Conservation (phyloP, 2,113 vertebrate genomes). For the Taurulus bubalis region DNA sequence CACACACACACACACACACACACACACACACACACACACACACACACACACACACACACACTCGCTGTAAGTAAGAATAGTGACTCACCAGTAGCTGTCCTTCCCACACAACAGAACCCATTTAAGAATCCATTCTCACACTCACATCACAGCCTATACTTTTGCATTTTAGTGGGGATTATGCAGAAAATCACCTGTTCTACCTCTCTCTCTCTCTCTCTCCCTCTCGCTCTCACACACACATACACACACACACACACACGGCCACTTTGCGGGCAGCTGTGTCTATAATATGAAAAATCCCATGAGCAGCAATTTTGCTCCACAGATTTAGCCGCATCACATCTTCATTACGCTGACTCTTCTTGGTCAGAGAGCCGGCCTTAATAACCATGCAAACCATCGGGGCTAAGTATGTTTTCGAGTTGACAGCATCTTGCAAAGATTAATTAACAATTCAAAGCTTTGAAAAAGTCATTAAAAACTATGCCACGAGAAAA, state of each 20-base stretch:
- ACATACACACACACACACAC: too few relatives aligned
- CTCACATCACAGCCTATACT: slow-evolving; percentile 36
- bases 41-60: slow-evolving; percentile 36
- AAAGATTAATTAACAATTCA: slow-evolving; percentile 67
- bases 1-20: slow-evolving; percentile 36
- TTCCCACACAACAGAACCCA: slow-evolving; percentile 68
- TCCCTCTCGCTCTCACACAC: too few relatives aligned
- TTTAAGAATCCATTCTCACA: slow-evolving; percentile 58
- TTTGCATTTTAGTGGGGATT: slow-evolving; percentile 35
- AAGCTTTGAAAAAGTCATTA: slow-evolving; percentile 72
- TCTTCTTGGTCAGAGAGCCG: slow-evolving; percentile 1
- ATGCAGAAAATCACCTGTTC: slow-evolving; percentile 22
- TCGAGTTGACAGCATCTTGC: slow-evolving; percentile 50
- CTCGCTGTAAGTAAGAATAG: slow-evolving; percentile 59
- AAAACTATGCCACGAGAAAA: slow-evolving; percentile 65
- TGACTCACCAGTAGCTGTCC: slow-evolving; percentile 75
- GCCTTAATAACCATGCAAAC: slow-evolving; percentile 51
- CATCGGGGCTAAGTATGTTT: slow-evolving; percentile 49
- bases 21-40: slow-evolving; percentile 39
- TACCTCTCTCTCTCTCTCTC: not conserved
- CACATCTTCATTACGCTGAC: slow-evolving; percentile 25
- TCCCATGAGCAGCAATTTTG: not conserved
- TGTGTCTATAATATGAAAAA: slow-evolving; percentile 9
- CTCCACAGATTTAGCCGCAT: slow-evolving; percentile 6
- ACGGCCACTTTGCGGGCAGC: not conserved